Base-by-base conservation (phyloP, 2,113 vertebrate genomes). In the Stigmatopora nigra region DNA sequence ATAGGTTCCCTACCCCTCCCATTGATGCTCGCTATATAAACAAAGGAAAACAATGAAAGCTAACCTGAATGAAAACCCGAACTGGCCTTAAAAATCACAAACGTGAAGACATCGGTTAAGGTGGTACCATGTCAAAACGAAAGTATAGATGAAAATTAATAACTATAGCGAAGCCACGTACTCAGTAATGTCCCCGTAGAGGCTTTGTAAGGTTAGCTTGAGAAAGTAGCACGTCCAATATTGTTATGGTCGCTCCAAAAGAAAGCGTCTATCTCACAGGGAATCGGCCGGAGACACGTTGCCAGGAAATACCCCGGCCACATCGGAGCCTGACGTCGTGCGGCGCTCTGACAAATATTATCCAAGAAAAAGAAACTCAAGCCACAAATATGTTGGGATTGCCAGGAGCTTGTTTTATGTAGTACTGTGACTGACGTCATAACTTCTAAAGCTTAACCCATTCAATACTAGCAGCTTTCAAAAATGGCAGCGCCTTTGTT, bases 311-410 rank as follows among this genome's bases (percentile, higher is more conserved):
- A 31, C 31, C 20, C 8, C 36, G 11, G 57, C 3, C 10, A 4
- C 3, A 51, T 45, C 5, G 44, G 1, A 6, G 5, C 36, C 31
- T 62, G 69, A 60, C 65, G 76, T 64, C 53, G 61, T 53, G 45
- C 4, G 31, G 55, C 3, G 41, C 75, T 67, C 82, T 86, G 86
- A 85, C 82, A 88, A 64, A 71, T n/a, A n/a, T 5, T 41, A 61
- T 45, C 59, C n/a, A 22, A 19, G 59, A 22, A 41, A 41, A 2
- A 60, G 58, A 31, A 22, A 12, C 41, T 61, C 41, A 19, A 19
- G 12, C 17, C 48, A 8, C 48, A 51, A 15, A 25, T 31, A 31
- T 56, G 25, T 5, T 31, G 53, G 53, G 53, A 56, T 31, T 22
- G 53, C 22, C 22, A 22, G 31, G 1, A 12, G 20, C 20, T 22